A percentile compares a stretch with the other conserved stretches of the same genome.
Evolutionary conservation across 1,140 invertebrate genomes (phyloP).

Genomic region (Papilio xuthus): DNA sequence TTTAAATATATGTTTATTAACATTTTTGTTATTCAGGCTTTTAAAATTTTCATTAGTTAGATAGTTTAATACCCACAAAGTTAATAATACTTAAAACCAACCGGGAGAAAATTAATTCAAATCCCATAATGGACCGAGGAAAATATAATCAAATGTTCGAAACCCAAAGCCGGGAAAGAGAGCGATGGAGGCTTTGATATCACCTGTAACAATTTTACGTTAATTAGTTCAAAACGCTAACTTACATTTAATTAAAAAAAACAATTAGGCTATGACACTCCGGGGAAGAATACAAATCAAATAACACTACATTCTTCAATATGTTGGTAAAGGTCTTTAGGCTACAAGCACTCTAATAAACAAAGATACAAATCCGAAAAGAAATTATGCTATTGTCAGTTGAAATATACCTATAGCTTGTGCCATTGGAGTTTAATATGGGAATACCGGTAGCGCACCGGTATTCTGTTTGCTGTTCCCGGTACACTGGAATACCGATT

Average conservation of each 20-base stretch:
- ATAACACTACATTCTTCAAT: not conserved
- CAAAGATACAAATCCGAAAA: not conserved
- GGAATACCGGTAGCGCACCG: not conserved
- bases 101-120: conserved; percentile 33
- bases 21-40: not conserved
- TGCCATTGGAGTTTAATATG: not conserved
- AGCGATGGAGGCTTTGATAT: not conserved
- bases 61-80: conserved; percentile 27
- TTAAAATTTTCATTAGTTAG: conserved; percentile 25
- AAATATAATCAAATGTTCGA: conserved; percentile 31
- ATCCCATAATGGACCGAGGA: conserved; percentile 34
- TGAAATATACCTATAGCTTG: not conserved
- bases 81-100: conserved; percentile 34
- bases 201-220: not conserved
- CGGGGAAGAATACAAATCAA: not conserved
- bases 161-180: conserved; percentile 17
- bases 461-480: not conserved
- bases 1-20: not conserved
- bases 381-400: not conserved
- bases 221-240: not conserved
- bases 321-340: not conserved
- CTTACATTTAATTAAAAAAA: not conserved
- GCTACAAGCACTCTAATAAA: not conserved
- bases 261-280: not conserved
- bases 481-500: not conserved